Evolutionary conservation across 2,888 invertebrate genomes (phyloP).

Genomic region (Labia minor): DNA sequence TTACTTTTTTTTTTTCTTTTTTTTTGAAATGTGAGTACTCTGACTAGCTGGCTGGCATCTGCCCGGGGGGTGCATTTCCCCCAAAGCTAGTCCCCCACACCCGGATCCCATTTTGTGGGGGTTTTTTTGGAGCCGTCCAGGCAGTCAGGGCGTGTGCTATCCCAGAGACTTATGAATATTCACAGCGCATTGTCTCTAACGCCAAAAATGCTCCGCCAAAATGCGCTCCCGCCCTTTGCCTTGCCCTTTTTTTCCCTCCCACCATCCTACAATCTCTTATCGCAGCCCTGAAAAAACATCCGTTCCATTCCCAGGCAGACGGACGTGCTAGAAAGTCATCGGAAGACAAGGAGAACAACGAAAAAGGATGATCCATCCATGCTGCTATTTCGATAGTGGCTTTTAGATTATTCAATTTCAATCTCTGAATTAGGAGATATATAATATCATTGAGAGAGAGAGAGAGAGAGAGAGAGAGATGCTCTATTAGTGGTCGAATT

Average conservation of each 20-base stretch:
- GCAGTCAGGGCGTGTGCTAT: background rate
- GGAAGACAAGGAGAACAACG: background rate
- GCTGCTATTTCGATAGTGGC: no score
- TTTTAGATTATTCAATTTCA: background rate
- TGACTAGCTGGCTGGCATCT: background rate
- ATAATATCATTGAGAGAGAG: no score
- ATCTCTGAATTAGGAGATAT: no score
- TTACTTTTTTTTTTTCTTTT: background rate
- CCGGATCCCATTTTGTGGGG: no score
- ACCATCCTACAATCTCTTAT: background rate
- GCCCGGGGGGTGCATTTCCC: background rate
- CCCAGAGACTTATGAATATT: constrained; percentile 3
- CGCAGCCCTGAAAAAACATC: background rate
- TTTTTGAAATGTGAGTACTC: background rate
- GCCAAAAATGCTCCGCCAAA: constrained; percentile 13
- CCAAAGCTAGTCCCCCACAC: background rate
- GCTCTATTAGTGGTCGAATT: no score
- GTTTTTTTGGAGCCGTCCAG: constrained; percentile 3
- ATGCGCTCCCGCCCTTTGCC: background rate
- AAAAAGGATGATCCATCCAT: background rate
- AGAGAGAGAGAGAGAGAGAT: no score
- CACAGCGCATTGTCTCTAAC: constrained; percentile 13
- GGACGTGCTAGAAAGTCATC: background rate
- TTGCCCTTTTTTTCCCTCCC: background rate
- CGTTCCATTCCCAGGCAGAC: background rate